Percentiles rank a stretch among this genome's conserved stretches.
phyloP scores from a whole-genome alignment of 2,797 vertebrate species.

The Mastacembelus armatus region DNA sequence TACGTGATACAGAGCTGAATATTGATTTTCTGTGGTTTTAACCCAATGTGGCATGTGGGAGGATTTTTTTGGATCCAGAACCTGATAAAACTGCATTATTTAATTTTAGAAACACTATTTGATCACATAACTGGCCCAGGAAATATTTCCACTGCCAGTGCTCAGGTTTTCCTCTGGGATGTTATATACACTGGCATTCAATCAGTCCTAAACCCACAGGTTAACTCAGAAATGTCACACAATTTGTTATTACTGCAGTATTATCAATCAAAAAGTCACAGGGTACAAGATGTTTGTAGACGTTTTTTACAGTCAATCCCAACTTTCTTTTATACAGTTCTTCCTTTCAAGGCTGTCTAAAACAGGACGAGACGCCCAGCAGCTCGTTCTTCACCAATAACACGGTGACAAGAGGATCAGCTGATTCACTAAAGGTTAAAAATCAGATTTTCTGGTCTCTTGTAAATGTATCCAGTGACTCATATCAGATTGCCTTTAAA shows the following conservation, averaged over 20 bases:
- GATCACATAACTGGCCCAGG: too few relatives aligned
- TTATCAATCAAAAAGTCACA: slow-evolving; percentile 66
- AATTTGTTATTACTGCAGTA: slow-evolving; percentile 50
- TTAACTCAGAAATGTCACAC: slow-evolving; percentile 61
- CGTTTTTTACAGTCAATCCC: slow-evolving; percentile 67
- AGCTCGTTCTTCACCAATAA: slow-evolving; percentile 39
- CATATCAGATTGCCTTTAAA: slow-evolving; percentile 62
- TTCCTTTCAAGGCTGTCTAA: slow-evolving; percentile 64
- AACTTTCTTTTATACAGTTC: slow-evolving; percentile 61
- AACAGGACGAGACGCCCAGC: neutral
- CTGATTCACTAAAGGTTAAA: slow-evolving; percentile 69
- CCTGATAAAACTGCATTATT: neutral
- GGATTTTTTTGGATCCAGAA: slow-evolving; percentile 4
- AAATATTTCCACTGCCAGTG: slow-evolving; percentile 26
- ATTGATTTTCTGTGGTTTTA: neutral
- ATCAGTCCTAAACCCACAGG: slow-evolving; percentile 53
- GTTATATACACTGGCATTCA: slow-evolving; percentile 48
- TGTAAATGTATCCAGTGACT: slow-evolving; percentile 75
- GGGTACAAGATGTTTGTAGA: slow-evolving; percentile 67
- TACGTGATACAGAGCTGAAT: neutral
- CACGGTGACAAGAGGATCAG: slow-evolving; percentile 52
- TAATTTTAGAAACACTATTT: neutral
- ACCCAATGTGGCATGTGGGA: neutral
- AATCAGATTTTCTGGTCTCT: slow-evolving; percentile 69
- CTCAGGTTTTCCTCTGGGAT: slow-evolving; percentile 29